Percentiles rank a stretch among this genome's conserved stretches.
phyloP scores from a whole-genome alignment of 1,140 invertebrate species.

The Laupala kohalensis region DNA sequence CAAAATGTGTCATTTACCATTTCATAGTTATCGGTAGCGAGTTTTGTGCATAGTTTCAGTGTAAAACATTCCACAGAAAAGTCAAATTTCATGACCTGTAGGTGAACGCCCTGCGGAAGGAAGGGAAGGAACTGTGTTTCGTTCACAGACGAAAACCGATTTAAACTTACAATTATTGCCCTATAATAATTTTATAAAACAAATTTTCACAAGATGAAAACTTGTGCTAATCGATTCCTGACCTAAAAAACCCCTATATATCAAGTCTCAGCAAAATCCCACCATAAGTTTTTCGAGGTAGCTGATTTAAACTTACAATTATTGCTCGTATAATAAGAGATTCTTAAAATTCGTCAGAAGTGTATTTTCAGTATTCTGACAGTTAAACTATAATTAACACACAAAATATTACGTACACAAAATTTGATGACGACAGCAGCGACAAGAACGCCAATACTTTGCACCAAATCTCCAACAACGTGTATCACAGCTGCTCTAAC shows the following conservation, averaged over 20 bases:
- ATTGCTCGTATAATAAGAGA: not conserved
- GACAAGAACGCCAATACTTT: conserved; percentile 74
- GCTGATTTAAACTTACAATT: not conserved
- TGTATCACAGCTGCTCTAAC: conserved; percentile 82
- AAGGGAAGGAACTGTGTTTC: too few species aligned
- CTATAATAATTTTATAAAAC: not conserved
- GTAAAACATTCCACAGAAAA: too few species aligned
- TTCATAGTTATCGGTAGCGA: too few species aligned
- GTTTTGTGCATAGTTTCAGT: too few species aligned
- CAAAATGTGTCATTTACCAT: too few species aligned
- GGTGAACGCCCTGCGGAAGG: not conserved
- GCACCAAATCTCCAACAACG: conserved; percentile 81
- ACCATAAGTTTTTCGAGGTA: too few species aligned
- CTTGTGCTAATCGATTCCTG: not conserved
- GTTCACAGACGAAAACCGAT: too few species aligned
- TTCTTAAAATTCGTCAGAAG: not conserved
- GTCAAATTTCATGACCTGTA: too few species aligned
- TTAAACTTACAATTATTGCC: too few species aligned
- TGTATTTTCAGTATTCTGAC: not conserved
- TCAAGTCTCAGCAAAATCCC: too few species aligned
- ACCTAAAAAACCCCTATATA: not conserved
- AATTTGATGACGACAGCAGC: conserved; percentile 74
- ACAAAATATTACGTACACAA: conserved; percentile 40
- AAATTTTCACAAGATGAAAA: not conserved
- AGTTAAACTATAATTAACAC: conserved; percentile 13